Evolutionary conservation across 2,113 vertebrate species (phyloP).

Genomic region (Syngnathus typhle): DNA sequence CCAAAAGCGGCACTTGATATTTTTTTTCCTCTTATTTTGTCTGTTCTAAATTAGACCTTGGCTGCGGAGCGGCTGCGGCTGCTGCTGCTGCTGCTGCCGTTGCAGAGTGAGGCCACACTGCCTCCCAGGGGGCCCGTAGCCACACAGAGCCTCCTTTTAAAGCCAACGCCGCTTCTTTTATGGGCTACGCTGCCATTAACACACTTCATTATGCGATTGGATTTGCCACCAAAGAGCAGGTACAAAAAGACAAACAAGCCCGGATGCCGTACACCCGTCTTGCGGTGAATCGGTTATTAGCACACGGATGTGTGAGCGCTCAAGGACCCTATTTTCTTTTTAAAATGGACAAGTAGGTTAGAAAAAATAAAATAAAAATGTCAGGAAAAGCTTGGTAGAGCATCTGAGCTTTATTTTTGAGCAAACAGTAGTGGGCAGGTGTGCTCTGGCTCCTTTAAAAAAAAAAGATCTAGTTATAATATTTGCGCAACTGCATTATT

Average conservation of each 20-base stretch:
- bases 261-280: too few relatives aligned
- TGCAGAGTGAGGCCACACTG: slow-evolving; percentile 51
- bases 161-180: slow-evolving; percentile 18
- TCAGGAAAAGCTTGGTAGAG: too few relatives aligned
- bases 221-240: slow-evolving; percentile 24
- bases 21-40: slow-evolving; percentile 61
- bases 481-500: too few relatives aligned
- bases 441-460: too few relatives aligned
- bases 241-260: not conserved
- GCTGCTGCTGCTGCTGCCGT: slow-evolving; percentile 45
- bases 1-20: slow-evolving; percentile 65
- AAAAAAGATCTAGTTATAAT: too few relatives aligned
- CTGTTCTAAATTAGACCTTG: slow-evolving; percentile 67
- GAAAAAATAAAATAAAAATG: too few relatives aligned
- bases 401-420: too few relatives aligned
- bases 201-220: slow-evolving; percentile 56
- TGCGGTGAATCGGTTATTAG: too few relatives aligned
- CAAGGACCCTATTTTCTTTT: too few relatives aligned
- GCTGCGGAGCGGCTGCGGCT: slow-evolving; percentile 45
- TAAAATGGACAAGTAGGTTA: too few relatives aligned
- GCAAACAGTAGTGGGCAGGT: too few relatives aligned
- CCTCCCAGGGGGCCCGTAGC: slow-evolving; percentile 54
- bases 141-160: slow-evolving; percentile 37
- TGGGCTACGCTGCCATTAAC: slow-evolving; percentile 37
- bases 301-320: too few relatives aligned